Evolutionary conservation across 2,113 vertebrate genomes (phyloP), one percentile per base, ranked within the genome.

Genomic region (Lycaon pictus): DNA sequence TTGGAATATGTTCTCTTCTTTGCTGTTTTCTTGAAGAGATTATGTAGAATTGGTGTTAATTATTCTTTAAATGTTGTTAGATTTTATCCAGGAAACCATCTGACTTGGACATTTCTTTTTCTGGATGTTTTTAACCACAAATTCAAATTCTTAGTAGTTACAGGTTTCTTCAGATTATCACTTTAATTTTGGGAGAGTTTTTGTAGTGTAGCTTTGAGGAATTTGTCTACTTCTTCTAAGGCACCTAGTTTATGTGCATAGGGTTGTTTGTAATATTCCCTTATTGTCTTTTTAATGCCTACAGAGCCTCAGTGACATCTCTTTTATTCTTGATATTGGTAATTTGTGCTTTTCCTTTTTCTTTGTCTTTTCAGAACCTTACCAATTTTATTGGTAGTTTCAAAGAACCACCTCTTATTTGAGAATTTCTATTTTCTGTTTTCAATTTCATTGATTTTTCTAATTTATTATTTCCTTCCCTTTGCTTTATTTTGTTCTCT

Each of bases 21-120:
- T 91, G 37, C 37, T 91, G 1, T 93, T 84, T 93, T 84, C 23
- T 93, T n/a, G 19, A 53, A 79, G 53, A 84, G 69, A 60, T 53
- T 84, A 3, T 89, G 3, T 60, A 84, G 67, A 83, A 53, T 89
- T 84, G 13, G 53, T 89, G 22, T 81, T 79, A 58, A n/a, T 88
- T 35, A 69, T 51, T 90, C 29, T 74, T 92, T 72, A 91, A 92
- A 83, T 79, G 48, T 82, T 88, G 22, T 85, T 90, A 90, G 48
- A 77, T 37, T 93, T 93, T 60, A 60, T 19, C 48, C 51, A 7
- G 93, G 84, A 88, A 88, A 58, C 32, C 4, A 37, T 83, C 35
- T 76, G 77, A 10, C 23, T 17, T 83, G 48, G 32, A 56, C 29
- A 67, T 83, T 72, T 80, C 76, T 76, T 88, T 63, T 96, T 93